These are phyloP conservation scores for Chaetura pelagica DNA, from an alignment of 2,113 vertebrate species.

Conservation along the genomic window DNA sequence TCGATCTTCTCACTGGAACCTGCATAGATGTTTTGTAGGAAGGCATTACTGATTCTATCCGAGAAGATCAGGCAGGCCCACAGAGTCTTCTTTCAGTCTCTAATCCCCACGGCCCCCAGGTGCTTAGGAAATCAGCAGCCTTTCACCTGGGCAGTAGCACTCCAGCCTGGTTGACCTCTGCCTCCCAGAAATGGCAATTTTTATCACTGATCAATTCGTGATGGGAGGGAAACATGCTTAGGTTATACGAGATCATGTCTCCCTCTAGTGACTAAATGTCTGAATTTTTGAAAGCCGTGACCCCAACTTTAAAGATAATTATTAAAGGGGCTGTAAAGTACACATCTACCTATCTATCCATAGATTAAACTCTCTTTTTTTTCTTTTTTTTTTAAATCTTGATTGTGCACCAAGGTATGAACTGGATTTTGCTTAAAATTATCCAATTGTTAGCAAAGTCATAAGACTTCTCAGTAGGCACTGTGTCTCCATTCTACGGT, in stretches of 20 bases:
- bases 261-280: slow-evolving; percentile 50
- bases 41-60: neutral
- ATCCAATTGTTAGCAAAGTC: neutral
- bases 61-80: neutral
- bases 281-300: slow-evolving; percentile 3
- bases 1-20: neutral
- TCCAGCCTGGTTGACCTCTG: neutral
- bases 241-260: slow-evolving; percentile 4
- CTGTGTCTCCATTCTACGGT: neutral
- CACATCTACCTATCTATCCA: neutral
- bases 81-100: neutral
- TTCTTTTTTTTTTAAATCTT: neutral
- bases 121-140: neutral
- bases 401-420: neutral
- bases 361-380: neutral
- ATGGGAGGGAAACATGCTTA: neutral
- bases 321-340: neutral
- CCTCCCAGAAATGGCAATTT: neutral
- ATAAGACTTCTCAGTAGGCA: neutral
- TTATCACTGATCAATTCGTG: neutral
- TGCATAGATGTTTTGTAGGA: neutral
- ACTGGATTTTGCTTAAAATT: neutral
- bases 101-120: neutral
- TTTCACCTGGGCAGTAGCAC: neutral
- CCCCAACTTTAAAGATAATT: neutral